Evolutionary conservation across 2,113 vertebrate genomes (phyloP).

Genomic region (Hylia prasina): DNA sequence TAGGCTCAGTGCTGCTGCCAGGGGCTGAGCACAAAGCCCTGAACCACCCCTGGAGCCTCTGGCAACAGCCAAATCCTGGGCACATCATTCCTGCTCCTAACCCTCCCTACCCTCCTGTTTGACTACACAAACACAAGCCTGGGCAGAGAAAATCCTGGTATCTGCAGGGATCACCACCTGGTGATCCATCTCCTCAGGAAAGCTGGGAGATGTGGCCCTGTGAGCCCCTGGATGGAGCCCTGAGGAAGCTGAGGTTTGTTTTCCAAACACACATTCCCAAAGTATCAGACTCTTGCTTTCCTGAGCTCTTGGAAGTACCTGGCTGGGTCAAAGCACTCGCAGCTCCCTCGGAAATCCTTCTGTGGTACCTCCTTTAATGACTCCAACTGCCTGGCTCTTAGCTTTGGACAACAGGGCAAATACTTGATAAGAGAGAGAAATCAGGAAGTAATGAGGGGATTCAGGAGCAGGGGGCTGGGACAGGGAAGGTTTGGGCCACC

Average conservation of each 20-base stretch:
- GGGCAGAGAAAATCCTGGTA: rapidly evolving
- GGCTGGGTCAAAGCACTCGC: not conserved
- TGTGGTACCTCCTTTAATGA: not conserved
- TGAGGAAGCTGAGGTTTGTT: not conserved
- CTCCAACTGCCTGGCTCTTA: not conserved
- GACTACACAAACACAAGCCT: not conserved
- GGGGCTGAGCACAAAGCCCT: not conserved
- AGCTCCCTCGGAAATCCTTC: not conserved
- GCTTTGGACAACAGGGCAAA: not conserved
- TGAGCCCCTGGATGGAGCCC: not conserved
- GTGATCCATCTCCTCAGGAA: rapidly evolving
- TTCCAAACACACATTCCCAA: not conserved
- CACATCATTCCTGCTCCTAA: not conserved
- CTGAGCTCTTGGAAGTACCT: not conserved
- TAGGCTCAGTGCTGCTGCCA: not conserved
- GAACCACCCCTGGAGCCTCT: rapidly evolving
- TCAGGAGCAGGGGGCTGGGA: not conserved
- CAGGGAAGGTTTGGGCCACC: not conserved
- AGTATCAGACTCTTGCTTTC: not conserved
- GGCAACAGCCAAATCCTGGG: not conserved
- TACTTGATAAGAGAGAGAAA: not conserved
- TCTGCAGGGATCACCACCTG: not conserved
- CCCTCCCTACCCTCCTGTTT: rapidly evolving
- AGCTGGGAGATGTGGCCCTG: rapidly evolving
- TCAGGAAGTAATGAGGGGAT: not conserved